Base-by-base conservation (phyloP, 2,888 invertebrate species). In the Synergus gifuensis region DNA sequence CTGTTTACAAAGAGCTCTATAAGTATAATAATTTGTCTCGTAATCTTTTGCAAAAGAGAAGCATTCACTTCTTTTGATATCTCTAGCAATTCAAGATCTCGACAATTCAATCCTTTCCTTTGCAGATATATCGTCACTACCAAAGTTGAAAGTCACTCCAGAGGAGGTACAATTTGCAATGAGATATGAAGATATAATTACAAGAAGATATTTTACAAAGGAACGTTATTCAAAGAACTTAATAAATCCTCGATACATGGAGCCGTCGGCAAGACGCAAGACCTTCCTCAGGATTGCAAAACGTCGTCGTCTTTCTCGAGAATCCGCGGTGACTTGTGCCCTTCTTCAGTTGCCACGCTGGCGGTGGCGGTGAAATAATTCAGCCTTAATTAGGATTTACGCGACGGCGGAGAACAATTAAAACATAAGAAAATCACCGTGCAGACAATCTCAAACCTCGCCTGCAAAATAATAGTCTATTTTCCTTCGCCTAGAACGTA, bases 321-420 rank as follows among this genome's bases (percentile, higher is more conserved):
- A 73, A 73, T 73, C 36, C 54, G 36, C 28, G 28, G 49, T 54
- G 69, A 73, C 22, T 73, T 73, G 36, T 49, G 64, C 76, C 69
- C 77, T 77, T 79, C 42, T 44, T 18, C 46, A 36, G 81, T 78
- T 62, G 64, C 77, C 81, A 78, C 66, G 78, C 69, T 80, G 79
- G 77, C 81, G 36, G 79, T 78, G 82, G 78, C 82, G 83, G 84
- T 83, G 85, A 87, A 89, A 89, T 90, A 90, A 89, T 89, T 89
- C 86, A 87, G 88, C 88, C 87, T 89, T 90, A 90, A 90, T 90
- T 90, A 89, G 88, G 86, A 90, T 90, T 90, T 89, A 89, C 88
- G 87, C 87, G 83, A 83, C 86, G 85, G 83, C 86, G 79, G 87
- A 85, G 89, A 89, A 89, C 89, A 90, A 90, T 89, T 90, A 89